Percentiles rank a stretch among this genome's conserved stretches.
phyloP scores from a whole-genome alignment of 2,888 invertebrate species.

The Lepidochitona cinerea region DNA sequence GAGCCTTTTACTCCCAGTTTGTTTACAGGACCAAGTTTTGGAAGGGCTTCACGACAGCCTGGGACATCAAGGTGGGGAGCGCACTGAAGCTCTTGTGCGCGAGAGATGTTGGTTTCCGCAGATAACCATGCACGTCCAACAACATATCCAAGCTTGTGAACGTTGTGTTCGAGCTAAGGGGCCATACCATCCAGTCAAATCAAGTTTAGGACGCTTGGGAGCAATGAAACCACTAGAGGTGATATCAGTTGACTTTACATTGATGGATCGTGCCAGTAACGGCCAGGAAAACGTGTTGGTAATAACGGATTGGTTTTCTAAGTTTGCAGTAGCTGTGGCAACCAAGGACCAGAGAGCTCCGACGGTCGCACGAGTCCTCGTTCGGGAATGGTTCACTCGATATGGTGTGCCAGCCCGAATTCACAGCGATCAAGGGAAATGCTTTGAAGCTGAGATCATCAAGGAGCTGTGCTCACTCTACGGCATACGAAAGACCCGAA shows the following conservation, averaged over 20 bases:
- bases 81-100: not conserved
- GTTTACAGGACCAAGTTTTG: not conserved
- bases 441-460: too few relatives aligned
- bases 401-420: too few relatives aligned
- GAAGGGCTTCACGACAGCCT: not conserved
- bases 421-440: too few relatives aligned
- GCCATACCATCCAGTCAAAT: not conserved
- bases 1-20: too few relatives aligned
- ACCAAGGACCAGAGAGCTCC: constrained; percentile 16
- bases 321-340: constrained; percentile 7
- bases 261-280: not conserved
- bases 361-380: too few relatives aligned
- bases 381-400: too few relatives aligned
- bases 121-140: not conserved
- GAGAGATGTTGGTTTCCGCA: not conserved
- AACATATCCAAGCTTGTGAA: not conserved
- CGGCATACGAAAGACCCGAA: constrained; percentile 10
- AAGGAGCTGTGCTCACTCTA: too few relatives aligned
- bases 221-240: constrained; percentile 4
- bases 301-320: not conserved
- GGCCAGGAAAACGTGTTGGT: not conserved
- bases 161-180: not conserved
- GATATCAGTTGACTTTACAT: not conserved
- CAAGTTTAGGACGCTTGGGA: not conserved
- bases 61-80: constrained; percentile 9